Evolutionary conservation across 2,888 invertebrate species (phyloP), one percentile per base, ranked within the genome.

Genomic region (Hanleya hanleyi): DNA sequence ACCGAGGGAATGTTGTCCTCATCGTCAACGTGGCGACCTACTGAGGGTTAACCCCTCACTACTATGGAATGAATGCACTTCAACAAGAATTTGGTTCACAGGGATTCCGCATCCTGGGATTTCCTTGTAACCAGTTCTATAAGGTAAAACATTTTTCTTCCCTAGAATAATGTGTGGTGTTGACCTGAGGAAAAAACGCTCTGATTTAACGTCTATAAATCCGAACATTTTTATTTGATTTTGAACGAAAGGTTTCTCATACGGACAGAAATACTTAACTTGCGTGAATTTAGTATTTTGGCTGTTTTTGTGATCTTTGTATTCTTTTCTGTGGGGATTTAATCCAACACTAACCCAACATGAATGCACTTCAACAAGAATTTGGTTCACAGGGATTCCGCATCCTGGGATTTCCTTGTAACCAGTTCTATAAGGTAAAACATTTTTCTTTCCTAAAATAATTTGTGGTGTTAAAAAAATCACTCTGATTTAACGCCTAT

Each of bases 21-120:
- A 82, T 92, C 12, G 91, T 91, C 51, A 92, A 92, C 77, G 91
- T 92, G 47, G 92, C 92, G 33, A 91, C 92, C 71, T 92, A 90
- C 91, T 92, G 92, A 91, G 90, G 90, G 38, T 88, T 89, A 77
- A 91, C 91, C 49, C 82, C 84, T 76, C 91, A 92, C 81, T 92
- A 92, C 84, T 80, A 81, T 73, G 90, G 90, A 75, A 78, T 91
- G 88, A 92, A 92, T 91, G 91, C 91, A 91, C 91, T 92, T 51
- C 88, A 89, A 80, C 76, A 82, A 49, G 83, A 84, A 50, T 90
- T 87, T 83, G 80, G 81, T 62, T 81, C 85, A 29, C 36, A 75
- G 37, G 73, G 79, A 71, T 87, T 92, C 38, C 85, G 83, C 41
- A 84, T 91, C 41, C 83, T 92, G 22, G 92, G 89, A 15, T 90